A percentile compares a stretch with the other conserved stretches of the same genome.
Conservation (phyloP, 2,888 invertebrate genomes). For the Resseliella maxima region DNA sequence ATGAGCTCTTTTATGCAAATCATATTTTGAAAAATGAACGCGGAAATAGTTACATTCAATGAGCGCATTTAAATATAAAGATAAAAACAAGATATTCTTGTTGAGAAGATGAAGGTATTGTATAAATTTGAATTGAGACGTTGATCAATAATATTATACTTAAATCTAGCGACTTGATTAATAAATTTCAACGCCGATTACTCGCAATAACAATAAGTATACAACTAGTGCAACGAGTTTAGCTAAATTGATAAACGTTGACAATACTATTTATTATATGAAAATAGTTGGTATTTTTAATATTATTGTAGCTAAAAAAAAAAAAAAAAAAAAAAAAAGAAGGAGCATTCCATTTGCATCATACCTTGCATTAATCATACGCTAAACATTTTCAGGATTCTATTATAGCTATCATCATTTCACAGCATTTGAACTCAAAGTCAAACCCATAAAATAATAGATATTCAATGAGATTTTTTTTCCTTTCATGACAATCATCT, state of each 20-base stretch:
- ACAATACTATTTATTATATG: constrained; percentile 10
- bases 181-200: not conserved
- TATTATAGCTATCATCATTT: constrained; percentile 7
- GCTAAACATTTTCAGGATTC: not conserved
- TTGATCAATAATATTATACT: not conserved
- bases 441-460: constrained; percentile 44
- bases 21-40: not conserved
- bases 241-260: constrained; percentile 6
- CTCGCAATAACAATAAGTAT: not conserved
- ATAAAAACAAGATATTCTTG: not conserved
- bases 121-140: not conserved
- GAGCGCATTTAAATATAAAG: not conserved
- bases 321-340: not conserved
- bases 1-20: constrained; percentile 32
- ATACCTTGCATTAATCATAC: not conserved
- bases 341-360: not conserved
- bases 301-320: not conserved
- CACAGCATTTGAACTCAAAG: not conserved
- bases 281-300: not conserved
- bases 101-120: not conserved
- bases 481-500: constrained; percentile 3
- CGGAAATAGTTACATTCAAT: not conserved
- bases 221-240: not conserved
- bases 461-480: not conserved
- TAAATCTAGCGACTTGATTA: not conserved